These are phyloP conservation scores for Nudaria mundana DNA, from an alignment of 2,888 invertebrate genomes.

Conservation along the genomic window DNA sequence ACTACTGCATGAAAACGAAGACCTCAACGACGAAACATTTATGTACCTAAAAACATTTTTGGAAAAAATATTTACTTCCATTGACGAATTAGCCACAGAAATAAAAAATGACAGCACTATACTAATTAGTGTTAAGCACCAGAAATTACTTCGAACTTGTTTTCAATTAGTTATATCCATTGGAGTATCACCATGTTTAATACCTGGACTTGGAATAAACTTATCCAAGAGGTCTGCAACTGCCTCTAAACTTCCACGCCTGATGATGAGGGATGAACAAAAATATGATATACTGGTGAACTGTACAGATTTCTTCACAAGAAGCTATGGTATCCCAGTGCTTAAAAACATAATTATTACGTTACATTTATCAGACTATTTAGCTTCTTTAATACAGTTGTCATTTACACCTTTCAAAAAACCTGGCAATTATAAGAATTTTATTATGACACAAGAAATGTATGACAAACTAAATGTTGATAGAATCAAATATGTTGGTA, in stretches of 20 bases:
- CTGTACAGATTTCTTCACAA: slow-evolving; percentile 72
- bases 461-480: slow-evolving; percentile 75
- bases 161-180: slow-evolving; percentile 83
- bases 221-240: slow-evolving; percentile 64
- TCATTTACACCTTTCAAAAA: slow-evolving; percentile 84
- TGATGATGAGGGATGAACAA: slow-evolving; percentile 66
- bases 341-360: slow-evolving; percentile 80
- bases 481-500: slow-evolving; percentile 68
- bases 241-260: slow-evolving; percentile 46
- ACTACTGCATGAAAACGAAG: slow-evolving; percentile 14
- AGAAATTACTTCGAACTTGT: slow-evolving; percentile 82
- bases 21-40: slow-evolving; percentile 29
- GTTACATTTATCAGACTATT: slow-evolving; percentile 80
- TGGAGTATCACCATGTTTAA: slow-evolving; percentile 84
- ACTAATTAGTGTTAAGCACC: slow-evolving; percentile 84
- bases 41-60: slow-evolving; percentile 62
- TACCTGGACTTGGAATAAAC: slow-evolving; percentile 83
- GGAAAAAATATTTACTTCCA: slow-evolving; percentile 59
- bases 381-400: slow-evolving; percentile 86
- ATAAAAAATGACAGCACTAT: slow-evolving; percentile 52
- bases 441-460: slow-evolving; percentile 80
- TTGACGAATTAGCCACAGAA: slow-evolving; percentile 56
- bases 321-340: slow-evolving; percentile 70
- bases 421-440: slow-evolving; percentile 65
- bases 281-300: slow-evolving; percentile 74